Base-by-base conservation (phyloP, 2,113 vertebrate species). In the Helogale parvula region DNA sequence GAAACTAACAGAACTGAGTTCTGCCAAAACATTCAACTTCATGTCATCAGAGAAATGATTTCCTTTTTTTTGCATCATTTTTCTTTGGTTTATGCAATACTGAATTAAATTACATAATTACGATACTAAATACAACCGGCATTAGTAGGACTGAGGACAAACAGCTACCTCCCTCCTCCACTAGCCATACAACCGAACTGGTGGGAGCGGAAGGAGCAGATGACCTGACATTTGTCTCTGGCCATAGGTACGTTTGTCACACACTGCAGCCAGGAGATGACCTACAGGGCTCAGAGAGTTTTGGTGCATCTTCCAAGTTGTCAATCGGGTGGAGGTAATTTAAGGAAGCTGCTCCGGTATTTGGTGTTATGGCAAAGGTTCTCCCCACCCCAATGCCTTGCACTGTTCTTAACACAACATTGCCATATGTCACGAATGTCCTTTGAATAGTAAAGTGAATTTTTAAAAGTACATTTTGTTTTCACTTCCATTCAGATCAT, bases 31-130 rank as follows among this genome's bases (percentile, higher is more conserved):
- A 52, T 68, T 89, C 33, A 45, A 96, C 72, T 84, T 92, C 13
- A 93, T 94, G 94, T 91, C 38, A 93, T 9, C 68, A 29, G 9
- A 88, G 4, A 74, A 65, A 57, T 0, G 80, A 80, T 69, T 88
- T 68, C 66, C 23, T 38, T 88, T 86, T 47, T 41, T 47, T 54
- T 45, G 33, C 23, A 54, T 0, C 12, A 68, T 74, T 95, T 94
- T 90, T 69, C 47, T 80, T 82, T 68, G 25, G 33, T 65, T 90
- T 66, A 41, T 38, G 57, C 38, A 72, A 52, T 68, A n/a, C 4
- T 50, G 27, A 90, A 80, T 84, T 57, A 85, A 72, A 65, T 25
- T 27, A 91, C 15, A 76, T 87, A 60, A 74, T 90, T 96, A 79
- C 4, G 85, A 27, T 29, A 54, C 11, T 77, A 86, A 71, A n/a